Evolutionary conservation across 2,888 invertebrate species (phyloP).

Genomic region (Oxycera nigricornis): DNA sequence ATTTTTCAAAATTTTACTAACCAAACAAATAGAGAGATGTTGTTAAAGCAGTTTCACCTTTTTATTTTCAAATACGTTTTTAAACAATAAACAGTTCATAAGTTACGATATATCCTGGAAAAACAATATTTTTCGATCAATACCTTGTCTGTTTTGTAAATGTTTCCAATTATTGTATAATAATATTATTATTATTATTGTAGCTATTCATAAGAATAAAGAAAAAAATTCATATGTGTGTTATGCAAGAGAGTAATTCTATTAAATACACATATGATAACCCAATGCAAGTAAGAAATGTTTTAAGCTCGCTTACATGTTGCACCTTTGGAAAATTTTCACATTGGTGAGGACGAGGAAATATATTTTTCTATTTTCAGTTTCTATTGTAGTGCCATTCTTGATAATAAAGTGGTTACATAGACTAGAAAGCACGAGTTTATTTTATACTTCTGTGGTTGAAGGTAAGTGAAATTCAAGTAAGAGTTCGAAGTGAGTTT

Average conservation of each 20-base stretch:
- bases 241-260: background rate
- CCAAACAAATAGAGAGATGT: background rate
- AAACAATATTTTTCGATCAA: constrained; percentile 10
- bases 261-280: constrained; percentile 23
- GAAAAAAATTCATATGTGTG: constrained; percentile 14
- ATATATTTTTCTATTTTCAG: background rate
- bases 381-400: constrained; percentile 31
- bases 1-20: background rate
- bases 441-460: background rate
- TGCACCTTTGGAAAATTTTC: background rate
- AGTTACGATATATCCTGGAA: no score
- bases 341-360: background rate
- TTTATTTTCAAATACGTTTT: background rate
- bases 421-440: background rate
- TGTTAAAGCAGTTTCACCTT: background rate
- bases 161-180: constrained; percentile 19
- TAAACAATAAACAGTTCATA: no score
- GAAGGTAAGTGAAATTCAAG: no score
- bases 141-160: constrained; percentile 22
- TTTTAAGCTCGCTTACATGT: background rate
- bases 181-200: constrained; percentile 13
- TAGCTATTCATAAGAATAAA: constrained; percentile 12
- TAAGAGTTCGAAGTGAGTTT: no score
- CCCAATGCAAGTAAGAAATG: background rate
- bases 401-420: constrained; percentile 24